phyloP scores from a whole-genome alignment of 1,140 invertebrate species.

The Drosophila pruinosa region DNA sequence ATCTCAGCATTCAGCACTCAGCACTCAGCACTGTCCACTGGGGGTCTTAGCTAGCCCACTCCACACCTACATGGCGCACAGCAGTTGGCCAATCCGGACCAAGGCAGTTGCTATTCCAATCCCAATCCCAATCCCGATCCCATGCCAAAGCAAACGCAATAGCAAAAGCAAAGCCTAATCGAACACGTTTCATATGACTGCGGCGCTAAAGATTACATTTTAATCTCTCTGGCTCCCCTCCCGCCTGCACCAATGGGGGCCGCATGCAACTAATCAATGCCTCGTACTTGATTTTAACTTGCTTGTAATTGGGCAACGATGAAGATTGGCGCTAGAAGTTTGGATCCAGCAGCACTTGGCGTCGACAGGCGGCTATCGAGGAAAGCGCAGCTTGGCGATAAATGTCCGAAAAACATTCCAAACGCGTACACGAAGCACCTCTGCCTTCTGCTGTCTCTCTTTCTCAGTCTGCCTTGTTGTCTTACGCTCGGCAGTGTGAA shows the following conservation, averaged over 20 bases:
- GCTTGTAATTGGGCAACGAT: constrained; percentile 76
- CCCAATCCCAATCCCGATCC: constrained; percentile 3
- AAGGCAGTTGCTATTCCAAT: background rate
- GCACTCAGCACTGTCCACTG: constrained; percentile 57
- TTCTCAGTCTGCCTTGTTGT: constrained; percentile 9
- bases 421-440: constrained; percentile 48
- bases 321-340: constrained; percentile 46
- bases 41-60: constrained; percentile 53
- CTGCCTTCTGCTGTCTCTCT: background rate
- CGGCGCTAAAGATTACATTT: constrained; percentile 79
- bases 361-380: constrained; percentile 42
- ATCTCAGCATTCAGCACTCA: constrained; percentile 56
- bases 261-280: constrained; percentile 68
- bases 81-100: constrained; percentile 57
- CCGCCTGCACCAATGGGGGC: background rate
- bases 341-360: constrained; percentile 25
- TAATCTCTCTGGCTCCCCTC: constrained; percentile 51
- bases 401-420: constrained; percentile 75
- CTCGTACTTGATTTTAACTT: constrained; percentile 79
- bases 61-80: constrained; percentile 67
- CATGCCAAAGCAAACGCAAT: background rate
- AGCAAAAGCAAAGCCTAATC: constrained; percentile 61
- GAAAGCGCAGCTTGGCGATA: constrained; percentile 45
- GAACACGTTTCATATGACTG: constrained; percentile 79
- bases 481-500: constrained; percentile 53